These are phyloP conservation scores for Numida meleagris DNA, from an alignment of 2,113 vertebrate genomes.

Conservation along the genomic window DNA sequence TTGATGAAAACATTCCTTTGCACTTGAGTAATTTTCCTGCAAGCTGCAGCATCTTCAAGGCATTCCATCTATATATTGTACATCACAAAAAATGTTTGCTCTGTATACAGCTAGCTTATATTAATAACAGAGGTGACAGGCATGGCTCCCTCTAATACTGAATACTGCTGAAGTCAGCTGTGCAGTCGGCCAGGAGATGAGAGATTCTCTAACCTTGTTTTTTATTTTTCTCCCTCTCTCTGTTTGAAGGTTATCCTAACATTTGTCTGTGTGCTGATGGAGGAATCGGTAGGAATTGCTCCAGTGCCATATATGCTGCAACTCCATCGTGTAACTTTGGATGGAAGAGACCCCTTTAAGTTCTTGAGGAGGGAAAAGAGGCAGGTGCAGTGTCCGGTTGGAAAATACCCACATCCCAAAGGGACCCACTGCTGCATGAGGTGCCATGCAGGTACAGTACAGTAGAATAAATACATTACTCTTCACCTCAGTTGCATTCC, in stretches of 20 bases:
- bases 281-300: conserved; percentile 25
- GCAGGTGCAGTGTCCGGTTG: conserved; percentile 15
- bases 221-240: neutral
- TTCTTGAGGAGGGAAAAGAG: conserved; percentile 25
- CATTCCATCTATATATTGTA: neutral
- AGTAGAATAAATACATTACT: neutral
- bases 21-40: neutral
- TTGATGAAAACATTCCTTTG: conserved; percentile 4
- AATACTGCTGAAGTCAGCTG: neutral
- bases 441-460: conserved; percentile 59
- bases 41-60: conserved; percentile 3
- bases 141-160: neutral
- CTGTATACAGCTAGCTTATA: neutral
- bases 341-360: neutral
- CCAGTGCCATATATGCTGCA: neutral
- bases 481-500: neutral
- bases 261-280: conserved; percentile 6
- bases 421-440: conserved; percentile 67
- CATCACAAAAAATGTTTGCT: neutral
- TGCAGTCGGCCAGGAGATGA: neutral
- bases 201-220: neutral
- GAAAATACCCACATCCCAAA: conserved; percentile 60
- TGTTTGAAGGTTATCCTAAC: conserved; percentile 49
- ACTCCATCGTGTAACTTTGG: neutral
- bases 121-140: neutral